These are phyloP conservation scores for Cryptocephalus moraei DNA, from an alignment of 2,888 invertebrate genomes.

Conservation along the genomic window DNA sequence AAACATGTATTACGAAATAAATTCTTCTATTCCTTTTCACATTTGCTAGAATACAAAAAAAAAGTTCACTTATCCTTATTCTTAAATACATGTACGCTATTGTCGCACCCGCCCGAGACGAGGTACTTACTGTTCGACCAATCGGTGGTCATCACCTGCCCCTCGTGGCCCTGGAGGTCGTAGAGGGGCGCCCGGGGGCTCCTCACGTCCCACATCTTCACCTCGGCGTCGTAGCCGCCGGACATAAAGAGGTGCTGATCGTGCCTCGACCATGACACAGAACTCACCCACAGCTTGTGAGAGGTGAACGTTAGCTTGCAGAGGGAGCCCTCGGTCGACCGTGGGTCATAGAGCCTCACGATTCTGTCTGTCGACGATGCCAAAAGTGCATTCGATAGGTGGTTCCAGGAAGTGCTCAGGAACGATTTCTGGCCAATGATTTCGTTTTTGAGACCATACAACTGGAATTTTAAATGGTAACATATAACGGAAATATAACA, in stretches of 20 bases:
- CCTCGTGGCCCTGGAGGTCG: conserved; percentile 87
- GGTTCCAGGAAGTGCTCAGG: conserved; percentile 77
- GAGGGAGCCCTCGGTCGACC: conserved; percentile 76
- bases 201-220: conserved; percentile 94
- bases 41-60: no score
- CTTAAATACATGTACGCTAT: conserved; percentile 81
- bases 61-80: conserved; percentile 29
- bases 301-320: conserved; percentile 82
- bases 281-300: conserved; percentile 87
- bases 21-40: no score
- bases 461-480: conserved; percentile 20
- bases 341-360: conserved; percentile 83
- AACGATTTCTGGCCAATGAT: conserved; percentile 85
- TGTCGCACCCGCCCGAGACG: conserved; percentile 88
- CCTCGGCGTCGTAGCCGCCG: conserved; percentile 80
- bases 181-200: conserved; percentile 87
- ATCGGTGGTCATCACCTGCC: conserved; percentile 85
- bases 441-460: conserved; percentile 74
- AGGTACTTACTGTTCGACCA: conserved; percentile 84
- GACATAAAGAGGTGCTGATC: conserved; percentile 82
- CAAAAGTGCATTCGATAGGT: conserved; percentile 60
- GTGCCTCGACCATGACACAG: conserved; percentile 79
- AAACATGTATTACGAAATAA: neutral
- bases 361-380: conserved; percentile 88
- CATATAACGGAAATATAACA: no score